Percentiles rank a stretch among this genome's conserved stretches.
These are phyloP conservation scores for Campaea margaritaria DNA, from an alignment of 2,888 invertebrate species.

Conservation along the genomic window DNA sequence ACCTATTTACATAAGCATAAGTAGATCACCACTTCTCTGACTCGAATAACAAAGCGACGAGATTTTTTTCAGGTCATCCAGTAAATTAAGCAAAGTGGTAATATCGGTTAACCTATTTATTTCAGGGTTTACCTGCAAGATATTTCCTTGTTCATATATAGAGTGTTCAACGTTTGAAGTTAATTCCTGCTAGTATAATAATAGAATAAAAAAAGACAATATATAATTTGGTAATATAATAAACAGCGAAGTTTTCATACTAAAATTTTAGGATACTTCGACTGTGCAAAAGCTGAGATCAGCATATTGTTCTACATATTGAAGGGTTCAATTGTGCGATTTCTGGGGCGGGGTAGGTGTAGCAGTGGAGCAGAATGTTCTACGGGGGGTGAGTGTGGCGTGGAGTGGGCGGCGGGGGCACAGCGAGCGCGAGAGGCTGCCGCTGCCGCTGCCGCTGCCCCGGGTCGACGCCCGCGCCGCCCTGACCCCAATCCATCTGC, in stretches of 20 bases:
- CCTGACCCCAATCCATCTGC: conserved; percentile 81
- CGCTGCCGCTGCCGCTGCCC: no score
- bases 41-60: conserved; percentile 16
- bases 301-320: neutral
- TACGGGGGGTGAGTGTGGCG: conserved; percentile 25
- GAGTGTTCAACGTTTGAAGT: no score
- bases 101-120: neutral
- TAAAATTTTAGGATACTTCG: no score
- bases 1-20: conserved; percentile 27
- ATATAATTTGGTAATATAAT: no score
- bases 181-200: no score
- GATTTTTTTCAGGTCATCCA: conserved; percentile 15
- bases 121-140: no score
- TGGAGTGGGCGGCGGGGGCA: conserved; percentile 48
- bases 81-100: no score
- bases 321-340: conserved; percentile 17
- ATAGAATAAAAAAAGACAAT: no score
- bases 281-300: no score
- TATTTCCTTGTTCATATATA: no score
- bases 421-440: conserved; percentile 64
- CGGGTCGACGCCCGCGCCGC: conserved; percentile 83
- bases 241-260: no score
- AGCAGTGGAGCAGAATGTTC: conserved; percentile 38
- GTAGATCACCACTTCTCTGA: neutral
- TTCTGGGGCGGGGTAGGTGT: conserved; percentile 21